phyloP scores from a whole-genome alignment of 2,797 vertebrate species.

The Trachops cirrhosus region DNA sequence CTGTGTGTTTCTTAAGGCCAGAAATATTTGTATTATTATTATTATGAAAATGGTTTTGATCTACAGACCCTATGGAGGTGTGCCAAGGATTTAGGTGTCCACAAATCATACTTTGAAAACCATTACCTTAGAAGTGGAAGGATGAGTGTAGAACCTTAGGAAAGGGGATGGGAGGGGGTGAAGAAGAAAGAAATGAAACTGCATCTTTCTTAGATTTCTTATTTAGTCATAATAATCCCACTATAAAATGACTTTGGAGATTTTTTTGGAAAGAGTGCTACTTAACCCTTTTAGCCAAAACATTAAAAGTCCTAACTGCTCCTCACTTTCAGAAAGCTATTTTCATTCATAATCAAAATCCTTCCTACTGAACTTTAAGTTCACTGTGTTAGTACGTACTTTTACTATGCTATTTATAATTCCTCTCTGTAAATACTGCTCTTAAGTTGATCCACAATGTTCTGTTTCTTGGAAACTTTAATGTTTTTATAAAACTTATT shows the following conservation, averaged over 20 bases:
- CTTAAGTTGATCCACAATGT: not conserved
- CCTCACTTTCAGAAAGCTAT: not conserved
- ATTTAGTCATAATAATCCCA: not conserved
- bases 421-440: not conserved
- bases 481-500: not conserved
- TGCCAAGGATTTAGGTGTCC: not conserved
- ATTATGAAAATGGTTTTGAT: not conserved
- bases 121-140: not conserved
- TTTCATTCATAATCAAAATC: not conserved
- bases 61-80: not conserved
- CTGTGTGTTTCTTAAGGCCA: not conserved
- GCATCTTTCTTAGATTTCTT: not conserved
- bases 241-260: not conserved
- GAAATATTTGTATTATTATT: not conserved
- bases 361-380: not conserved
- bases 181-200: not conserved
- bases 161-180: accelerated
- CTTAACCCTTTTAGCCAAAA: not conserved
- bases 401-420: not conserved
- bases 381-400: not conserved
- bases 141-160: not conserved
- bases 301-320: not conserved
- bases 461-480: not conserved
- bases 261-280: not conserved
- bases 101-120: not conserved